These are phyloP conservation scores for Athalia cordata DNA, from an alignment of 2,888 invertebrate genomes.

Conservation along the genomic window DNA sequence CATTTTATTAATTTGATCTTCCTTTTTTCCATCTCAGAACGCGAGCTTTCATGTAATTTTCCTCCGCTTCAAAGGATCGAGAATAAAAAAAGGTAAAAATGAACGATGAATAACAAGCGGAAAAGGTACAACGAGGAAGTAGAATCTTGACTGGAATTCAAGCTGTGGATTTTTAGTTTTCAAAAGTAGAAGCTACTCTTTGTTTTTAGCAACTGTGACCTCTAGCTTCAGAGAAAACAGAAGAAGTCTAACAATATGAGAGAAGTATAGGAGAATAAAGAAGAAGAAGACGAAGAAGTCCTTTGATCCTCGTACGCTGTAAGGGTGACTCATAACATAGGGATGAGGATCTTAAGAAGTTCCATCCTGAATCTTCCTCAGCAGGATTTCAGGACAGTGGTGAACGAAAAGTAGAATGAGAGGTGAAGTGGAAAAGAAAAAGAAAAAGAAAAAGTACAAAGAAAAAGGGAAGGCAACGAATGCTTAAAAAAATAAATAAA, in stretches of 20 bases:
- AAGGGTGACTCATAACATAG: too few species aligned
- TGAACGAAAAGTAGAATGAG: constrained; percentile 18
- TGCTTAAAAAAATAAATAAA: constrained; percentile 20
- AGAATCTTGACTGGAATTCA: too few species aligned
- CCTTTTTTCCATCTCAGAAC: too few species aligned
- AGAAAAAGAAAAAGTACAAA: constrained; percentile 18
- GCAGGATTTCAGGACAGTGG: background rate
- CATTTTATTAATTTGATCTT: too few species aligned
- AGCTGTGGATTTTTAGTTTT: background rate
- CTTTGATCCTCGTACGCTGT: constrained; percentile 22
- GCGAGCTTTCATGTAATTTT: too few species aligned
- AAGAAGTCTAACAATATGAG: constrained; percentile 10
- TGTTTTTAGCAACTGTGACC: constrained; percentile 17
- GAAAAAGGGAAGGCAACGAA: background rate
- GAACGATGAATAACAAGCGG: too few species aligned
- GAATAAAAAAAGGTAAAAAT: too few species aligned
- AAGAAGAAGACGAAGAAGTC: constrained; percentile 35
- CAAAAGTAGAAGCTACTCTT: background rate
- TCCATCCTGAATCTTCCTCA: too few species aligned
- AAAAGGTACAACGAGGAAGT: too few species aligned
- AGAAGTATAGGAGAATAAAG: constrained; percentile 16
- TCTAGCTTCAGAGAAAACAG: background rate
- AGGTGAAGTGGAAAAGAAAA: constrained; percentile 10
- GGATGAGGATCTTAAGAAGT: too few species aligned
- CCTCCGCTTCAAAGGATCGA: too few species aligned